phyloP scores from a whole-genome alignment of 2,797 vertebrate species.

The Lepilemur septentrionalis region DNA sequence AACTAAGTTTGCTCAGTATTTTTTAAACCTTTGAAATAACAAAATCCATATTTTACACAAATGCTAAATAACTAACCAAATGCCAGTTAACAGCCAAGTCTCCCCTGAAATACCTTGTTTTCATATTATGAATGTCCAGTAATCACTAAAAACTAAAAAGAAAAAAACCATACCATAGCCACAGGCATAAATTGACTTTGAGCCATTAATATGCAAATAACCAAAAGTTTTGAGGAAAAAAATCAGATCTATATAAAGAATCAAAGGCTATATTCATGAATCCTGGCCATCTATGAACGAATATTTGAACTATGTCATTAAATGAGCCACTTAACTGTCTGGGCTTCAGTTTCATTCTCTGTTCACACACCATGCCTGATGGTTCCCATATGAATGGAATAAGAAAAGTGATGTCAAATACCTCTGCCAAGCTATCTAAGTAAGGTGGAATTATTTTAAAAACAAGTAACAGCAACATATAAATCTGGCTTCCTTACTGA shows the following conservation, averaged over 20 bases:
- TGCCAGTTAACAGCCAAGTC: not conserved
- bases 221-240: not conserved
- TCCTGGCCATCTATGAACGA: not conserved
- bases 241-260: not conserved
- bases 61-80: not conserved
- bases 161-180: not conserved
- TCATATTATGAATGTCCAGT: not conserved
- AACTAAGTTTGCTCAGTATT: not conserved
- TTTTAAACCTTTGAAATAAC: not conserved
- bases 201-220: not conserved
- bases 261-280: not conserved
- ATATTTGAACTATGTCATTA: not conserved
- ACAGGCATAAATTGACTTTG: not conserved
- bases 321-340: not conserved
- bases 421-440: not conserved
- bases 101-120: not conserved
- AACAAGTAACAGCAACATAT: not conserved
- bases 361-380: not conserved
- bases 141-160: not conserved
- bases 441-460: not conserved
- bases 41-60: not conserved
- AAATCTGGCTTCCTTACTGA: not conserved
- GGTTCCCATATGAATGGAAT: not conserved
- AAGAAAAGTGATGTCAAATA: not conserved
- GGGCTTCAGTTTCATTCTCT: not conserved